Evolutionary conservation across 2,113 vertebrate genomes (phyloP), one percentile per base, ranked within the genome.

Genomic region (Solenodon paradoxus): DNA sequence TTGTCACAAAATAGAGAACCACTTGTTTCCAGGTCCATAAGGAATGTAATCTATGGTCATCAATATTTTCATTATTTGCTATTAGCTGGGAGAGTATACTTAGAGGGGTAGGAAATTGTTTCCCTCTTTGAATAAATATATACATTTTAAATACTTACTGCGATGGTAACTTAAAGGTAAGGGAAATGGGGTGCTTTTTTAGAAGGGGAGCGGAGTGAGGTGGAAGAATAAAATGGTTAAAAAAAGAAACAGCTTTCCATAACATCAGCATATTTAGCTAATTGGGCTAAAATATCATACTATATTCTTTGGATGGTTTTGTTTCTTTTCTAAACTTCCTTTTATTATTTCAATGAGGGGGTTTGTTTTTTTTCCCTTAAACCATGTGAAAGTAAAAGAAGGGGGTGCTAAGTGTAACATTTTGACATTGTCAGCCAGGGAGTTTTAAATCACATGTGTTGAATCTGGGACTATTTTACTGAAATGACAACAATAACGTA

Each of bases 271-370:
- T 59, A 35, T 72, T 81, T 89, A 78, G 88, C 7, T 91, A 42
- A 55, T 13, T 49, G 51, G 40, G 49, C 40, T 90, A 75, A 93
- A 68, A 78, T 26, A 68, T 53, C 77, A 75, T 47, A 57, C 35
- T 20, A 12, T 53, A 28, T 26, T 93, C 35, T 92, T 51, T 83
- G 55, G 47, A 38, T 90, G 19, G 5, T 75, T 94, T 92, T 49
- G 71, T 95, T 92, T 95, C 82, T 88, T 77, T 63, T 74, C 40
- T 38, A 89, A 71, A 35, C 40, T 89, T 88, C 28, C 85, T 95
- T 90, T 89, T 51, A 42, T 92, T 91, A 88, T 86, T 86, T 77
- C 49, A 66, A 0, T 51, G 64, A 57, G 30, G 28, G 53, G n/a
- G n/a, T n/a, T n/a, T 26, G 7, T 84, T 59, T 71, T 71, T 74